phyloP scores from a whole-genome alignment of 1,140 invertebrate species.

The Palaemon carinicauda region DNA sequence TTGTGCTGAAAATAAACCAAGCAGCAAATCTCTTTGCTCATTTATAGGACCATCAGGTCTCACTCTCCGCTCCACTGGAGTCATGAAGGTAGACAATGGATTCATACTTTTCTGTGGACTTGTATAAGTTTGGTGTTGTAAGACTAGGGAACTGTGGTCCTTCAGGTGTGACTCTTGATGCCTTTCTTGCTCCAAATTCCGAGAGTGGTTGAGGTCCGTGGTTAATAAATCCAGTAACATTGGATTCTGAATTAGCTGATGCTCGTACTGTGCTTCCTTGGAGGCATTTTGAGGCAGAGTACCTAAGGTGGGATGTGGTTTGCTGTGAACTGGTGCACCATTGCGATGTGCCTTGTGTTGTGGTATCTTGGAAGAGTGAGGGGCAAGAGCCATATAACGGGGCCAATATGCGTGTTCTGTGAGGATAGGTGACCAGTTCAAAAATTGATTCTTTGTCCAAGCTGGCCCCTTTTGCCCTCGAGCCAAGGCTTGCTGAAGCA shows the following conservation, averaged over 20 bases:
- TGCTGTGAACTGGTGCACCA: background rate
- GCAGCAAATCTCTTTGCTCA: background rate
- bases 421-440: conserved; percentile 31
- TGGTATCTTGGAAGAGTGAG: background rate
- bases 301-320: background rate
- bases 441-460: conserved; percentile 39
- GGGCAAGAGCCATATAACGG: background rate
- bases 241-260: background rate
- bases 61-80: background rate
- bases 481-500: conserved; percentile 37
- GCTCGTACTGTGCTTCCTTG: background rate
- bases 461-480: conserved; percentile 32
- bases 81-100: background rate
- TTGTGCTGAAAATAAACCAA: background rate
- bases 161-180: background rate
- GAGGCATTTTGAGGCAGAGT: background rate
- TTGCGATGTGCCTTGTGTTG: background rate
- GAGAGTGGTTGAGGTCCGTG: conserved; percentile 10
- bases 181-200: background rate
- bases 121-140: too few relatives aligned
- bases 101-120: too few relatives aligned
- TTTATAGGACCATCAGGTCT: background rate
- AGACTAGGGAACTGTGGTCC: too few relatives aligned
- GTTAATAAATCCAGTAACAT: background rate
- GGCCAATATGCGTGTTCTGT: conserved; percentile 17